Base-by-base conservation (phyloP, 2,113 vertebrate species). In the Laterallus jamaicensis region DNA sequence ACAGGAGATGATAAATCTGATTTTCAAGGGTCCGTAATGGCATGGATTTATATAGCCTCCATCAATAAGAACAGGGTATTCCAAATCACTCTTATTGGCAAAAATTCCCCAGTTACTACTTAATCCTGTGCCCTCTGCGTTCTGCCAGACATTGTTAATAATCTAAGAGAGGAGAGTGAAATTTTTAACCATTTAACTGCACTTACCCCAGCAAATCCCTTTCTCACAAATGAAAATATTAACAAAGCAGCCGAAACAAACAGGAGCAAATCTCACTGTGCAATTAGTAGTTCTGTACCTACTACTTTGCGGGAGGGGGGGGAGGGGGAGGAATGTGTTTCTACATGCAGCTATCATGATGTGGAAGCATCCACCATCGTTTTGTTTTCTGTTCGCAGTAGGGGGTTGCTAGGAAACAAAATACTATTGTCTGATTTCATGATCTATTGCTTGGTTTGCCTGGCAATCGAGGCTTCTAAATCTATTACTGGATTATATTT, bases 371-470 rank as follows among this genome's bases (percentile, higher is more conserved):
- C 93, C 96, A 94, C 96, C 96, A 95, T 50, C 24, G 82, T 96
- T 98, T 98, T 98, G 96, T 98, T 98, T 97, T 97, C 97, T 96
- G 94, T 94, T 97, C 97, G 84, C 97, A 96, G 97, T 88, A 97
- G 92, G 96, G 94, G 97, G 97, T 98, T 98, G 98, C 98, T 98
- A 97, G 96, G 97, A 97, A 98, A 98, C 97, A 98, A 98, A 98
- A 98, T 97, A 97, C 97, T 97, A 97, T 97, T 98, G 97, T 98
- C 97, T 97, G 97, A 97, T 97, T 97, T 96, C 91, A 95, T 97
- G 97, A 98, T 97, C 97, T 97, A 97, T 97, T 93, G 97, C 97
- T 92, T 96, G 94, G 87, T 94, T 97, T 96, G 93, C 93, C 86
- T 91, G 73, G 95, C 95, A 96, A 96, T 96, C 96, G 96, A 85